Evolutionary conservation across 1,140 invertebrate genomes (phyloP), one percentile per base, ranked within the genome.

Genomic region (Medauroidea extradentata): DNA sequence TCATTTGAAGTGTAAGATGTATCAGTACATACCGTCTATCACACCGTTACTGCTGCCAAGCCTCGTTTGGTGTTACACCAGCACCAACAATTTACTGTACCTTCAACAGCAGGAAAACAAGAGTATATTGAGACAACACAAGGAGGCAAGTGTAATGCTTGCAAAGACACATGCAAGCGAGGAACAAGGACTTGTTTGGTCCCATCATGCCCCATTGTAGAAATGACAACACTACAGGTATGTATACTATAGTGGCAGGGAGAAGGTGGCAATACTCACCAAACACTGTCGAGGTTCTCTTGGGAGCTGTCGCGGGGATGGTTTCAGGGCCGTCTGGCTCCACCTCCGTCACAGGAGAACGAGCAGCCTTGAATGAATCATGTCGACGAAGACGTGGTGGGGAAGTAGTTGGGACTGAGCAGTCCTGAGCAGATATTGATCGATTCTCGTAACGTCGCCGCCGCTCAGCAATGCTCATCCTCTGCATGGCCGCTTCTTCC

Each of bases 261-360:
- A 4, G 13, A 25, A 57, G 50, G 29, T 5, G 13, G 18, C 16
- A 25, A 46, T 21, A 63, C 60, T 75, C 76, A 87, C 89, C 90
- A 69, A 93, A 93, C 8, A 93, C 90, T 23, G 90, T 92, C 1
- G 90, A 91, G 18, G 90, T 91, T 65, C 91, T 79, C 68, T 92
- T 92, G 0, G 87, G 81, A 16, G 81, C 79, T 3, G 80, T 76
- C 1, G 79, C 74, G 7, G 73, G 67, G 21, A 75, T 69, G 2
- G 73, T 70, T 53, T 82, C 71, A 3, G 73, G 71, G 63, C 77
- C 66, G 44, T 65, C 67, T 14, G 61, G 34, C 24, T 25, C 25
- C 21, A 18, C 27, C 19, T 25, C 34, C 5, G 19, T 23, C 19
- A 41, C 38, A 2, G 21, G 9, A 5, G 38, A 16, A 4, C 3